These are phyloP conservation scores for Podarcis siculus DNA, from an alignment of 2,797 vertebrate species.

Conservation along the genomic window DNA sequence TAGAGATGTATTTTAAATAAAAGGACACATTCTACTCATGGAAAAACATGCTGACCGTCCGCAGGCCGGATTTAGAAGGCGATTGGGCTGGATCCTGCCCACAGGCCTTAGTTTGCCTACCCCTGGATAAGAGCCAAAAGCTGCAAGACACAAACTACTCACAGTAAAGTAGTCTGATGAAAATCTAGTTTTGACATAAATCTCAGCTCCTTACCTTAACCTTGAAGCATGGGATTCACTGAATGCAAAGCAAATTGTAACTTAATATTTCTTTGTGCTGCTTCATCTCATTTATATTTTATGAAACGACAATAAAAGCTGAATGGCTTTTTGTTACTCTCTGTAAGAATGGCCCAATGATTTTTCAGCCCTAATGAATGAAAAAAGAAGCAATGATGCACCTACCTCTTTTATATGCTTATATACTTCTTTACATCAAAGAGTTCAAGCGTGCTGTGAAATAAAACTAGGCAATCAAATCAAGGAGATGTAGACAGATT, in stretches of 20 bases:
- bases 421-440: slow-evolving; percentile 29
- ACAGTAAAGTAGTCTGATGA: not conserved
- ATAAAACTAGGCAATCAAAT: slow-evolving; percentile 26
- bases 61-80: no score
- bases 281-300: slow-evolving; percentile 17
- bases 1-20: no score
- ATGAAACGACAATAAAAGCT: not conserved
- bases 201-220: not conserved
- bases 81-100: no score
- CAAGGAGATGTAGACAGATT: not conserved
- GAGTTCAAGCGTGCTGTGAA: slow-evolving; percentile 11
- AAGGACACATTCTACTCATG: no score
- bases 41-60: no score
- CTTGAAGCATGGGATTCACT: not conserved
- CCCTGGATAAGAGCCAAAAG: not conserved
- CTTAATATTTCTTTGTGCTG: slow-evolving; percentile 5
- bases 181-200: not conserved
- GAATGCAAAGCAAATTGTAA: not conserved
- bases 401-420: not conserved
- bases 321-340: slow-evolving; percentile 5
- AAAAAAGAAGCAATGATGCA: slow-evolving; percentile 5
- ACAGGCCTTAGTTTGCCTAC: no score
- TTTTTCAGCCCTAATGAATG: slow-evolving; percentile 7
- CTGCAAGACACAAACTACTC: not conserved
- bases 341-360: not conserved